phyloP scores from a whole-genome alignment of 2,113 vertebrate genomes.

The Onychostruthus taczanowskii region DNA sequence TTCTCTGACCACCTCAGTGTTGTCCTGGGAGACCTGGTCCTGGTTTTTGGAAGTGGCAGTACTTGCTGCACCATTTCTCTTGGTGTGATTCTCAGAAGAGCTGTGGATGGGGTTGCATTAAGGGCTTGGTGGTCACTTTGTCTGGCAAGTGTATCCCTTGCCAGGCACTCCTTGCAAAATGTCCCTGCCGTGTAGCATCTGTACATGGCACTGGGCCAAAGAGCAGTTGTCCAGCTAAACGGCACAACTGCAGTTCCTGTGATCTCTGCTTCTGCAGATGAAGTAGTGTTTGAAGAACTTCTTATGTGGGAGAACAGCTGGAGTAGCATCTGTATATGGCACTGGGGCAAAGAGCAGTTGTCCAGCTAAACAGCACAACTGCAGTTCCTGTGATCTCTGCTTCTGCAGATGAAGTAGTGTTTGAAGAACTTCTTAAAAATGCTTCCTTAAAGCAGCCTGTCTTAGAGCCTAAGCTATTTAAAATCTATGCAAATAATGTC shows the following conservation, averaged over 20 bases:
- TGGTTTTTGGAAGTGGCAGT: neutral
- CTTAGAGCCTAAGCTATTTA: neutral
- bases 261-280: neutral
- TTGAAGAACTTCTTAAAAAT: neutral
- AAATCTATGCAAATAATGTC: constrained; percentile 32
- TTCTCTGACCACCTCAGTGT: neutral
- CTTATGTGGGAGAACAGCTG: neutral
- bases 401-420: neutral
- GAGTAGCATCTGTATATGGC: fast-evolving
- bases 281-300: neutral
- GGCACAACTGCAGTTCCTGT: neutral
- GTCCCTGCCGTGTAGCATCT: fast-evolving
- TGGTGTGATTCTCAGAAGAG: neutral
- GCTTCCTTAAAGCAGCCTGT: neutral
- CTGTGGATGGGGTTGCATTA: neutral
- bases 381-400: neutral
- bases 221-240: neutral
- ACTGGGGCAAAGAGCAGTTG: neutral
- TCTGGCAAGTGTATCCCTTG: neutral
- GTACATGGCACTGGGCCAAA: fast-evolving
- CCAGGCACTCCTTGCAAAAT: neutral
- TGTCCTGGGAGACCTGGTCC: neutral
- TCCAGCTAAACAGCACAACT: neutral
- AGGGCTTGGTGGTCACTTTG: neutral
- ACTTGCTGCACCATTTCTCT: neutral